A percentile compares a stretch with the other conserved stretches of the same genome.
These are phyloP conservation scores for Megalops atlanticus DNA, from an alignment of 2,113 vertebrate species.

Conservation along the genomic window DNA sequence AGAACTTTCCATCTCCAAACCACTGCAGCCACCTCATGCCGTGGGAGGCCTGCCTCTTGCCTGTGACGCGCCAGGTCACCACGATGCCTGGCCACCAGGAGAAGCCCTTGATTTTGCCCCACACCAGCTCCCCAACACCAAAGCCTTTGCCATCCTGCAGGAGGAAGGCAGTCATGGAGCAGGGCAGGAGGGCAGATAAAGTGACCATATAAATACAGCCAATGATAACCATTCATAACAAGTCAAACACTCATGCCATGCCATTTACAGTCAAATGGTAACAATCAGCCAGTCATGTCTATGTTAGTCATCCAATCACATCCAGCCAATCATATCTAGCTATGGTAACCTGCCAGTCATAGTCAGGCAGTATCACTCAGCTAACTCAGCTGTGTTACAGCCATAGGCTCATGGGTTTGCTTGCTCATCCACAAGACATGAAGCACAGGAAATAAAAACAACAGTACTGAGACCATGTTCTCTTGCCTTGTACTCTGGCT, in stretches of 20 bases:
- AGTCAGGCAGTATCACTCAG: not conserved
- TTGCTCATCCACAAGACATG: no score
- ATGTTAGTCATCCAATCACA: not conserved
- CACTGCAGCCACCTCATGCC: slow-evolving; percentile 78
- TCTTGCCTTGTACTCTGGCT: slow-evolving; percentile 22
- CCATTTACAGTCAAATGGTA: not conserved
- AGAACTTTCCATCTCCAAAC: slow-evolving; percentile 81
- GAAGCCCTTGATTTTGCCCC: slow-evolving; percentile 79
- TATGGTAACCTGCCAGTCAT: not conserved
- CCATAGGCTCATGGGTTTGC: no score
- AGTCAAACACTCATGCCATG: not conserved
- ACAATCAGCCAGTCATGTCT: not conserved
- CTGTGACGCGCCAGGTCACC: slow-evolving; percentile 51
- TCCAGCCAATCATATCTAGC: not conserved
- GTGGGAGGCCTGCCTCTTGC: slow-evolving; percentile 43
- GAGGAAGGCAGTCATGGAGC: no score
- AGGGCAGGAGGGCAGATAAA: no score
- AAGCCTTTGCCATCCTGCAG: slow-evolving; percentile 74
- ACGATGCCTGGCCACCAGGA: slow-evolving; percentile 81
- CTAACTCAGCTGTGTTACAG: not conserved
- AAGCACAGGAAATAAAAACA: not conserved
- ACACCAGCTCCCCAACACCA: slow-evolving; percentile 79
- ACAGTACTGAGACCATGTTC: not conserved
- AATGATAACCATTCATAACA: not conserved
- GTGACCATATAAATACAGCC: no score